These are phyloP conservation scores for Crematogaster levior DNA, from an alignment of 2,888 invertebrate genomes.

Conservation along the genomic window DNA sequence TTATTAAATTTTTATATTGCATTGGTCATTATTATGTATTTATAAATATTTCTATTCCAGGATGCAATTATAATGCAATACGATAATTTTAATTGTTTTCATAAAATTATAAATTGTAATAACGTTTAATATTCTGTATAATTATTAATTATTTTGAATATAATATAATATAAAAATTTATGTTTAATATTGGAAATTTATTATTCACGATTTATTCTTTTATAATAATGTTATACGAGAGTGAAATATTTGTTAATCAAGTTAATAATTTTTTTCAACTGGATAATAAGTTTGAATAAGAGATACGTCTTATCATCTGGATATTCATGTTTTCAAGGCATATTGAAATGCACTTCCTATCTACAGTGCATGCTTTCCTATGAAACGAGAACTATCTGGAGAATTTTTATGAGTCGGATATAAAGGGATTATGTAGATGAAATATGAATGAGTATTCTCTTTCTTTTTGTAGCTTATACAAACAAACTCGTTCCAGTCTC, in stretches of 20 bases:
- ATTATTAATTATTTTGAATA: not conserved
- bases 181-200: not conserved
- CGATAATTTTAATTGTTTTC: not conserved
- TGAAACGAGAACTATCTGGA: constrained; percentile 2
- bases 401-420: constrained; percentile 14
- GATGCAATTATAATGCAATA: not conserved
- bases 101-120: not conserved
- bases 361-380: not conserved
- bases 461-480: constrained; percentile 10
- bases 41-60: not conserved
- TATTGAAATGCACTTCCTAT: not conserved
- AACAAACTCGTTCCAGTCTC: not conserved
- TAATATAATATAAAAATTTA: not conserved
- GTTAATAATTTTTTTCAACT: not conserved
- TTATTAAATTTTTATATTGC: constrained; percentile 4
- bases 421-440: not conserved
- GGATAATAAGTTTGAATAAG: not conserved
- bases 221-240: not conserved
- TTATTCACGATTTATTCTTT: not conserved
- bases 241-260: constrained; percentile 8
- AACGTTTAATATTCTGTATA: not conserved
- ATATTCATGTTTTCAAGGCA: not conserved
- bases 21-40: not conserved
- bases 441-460: constrained; percentile 16
- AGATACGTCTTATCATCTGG: not conserved